Evolutionary conservation across 2,113 vertebrate species (phyloP).

Genomic region (Aleadryas rufinucha): DNA sequence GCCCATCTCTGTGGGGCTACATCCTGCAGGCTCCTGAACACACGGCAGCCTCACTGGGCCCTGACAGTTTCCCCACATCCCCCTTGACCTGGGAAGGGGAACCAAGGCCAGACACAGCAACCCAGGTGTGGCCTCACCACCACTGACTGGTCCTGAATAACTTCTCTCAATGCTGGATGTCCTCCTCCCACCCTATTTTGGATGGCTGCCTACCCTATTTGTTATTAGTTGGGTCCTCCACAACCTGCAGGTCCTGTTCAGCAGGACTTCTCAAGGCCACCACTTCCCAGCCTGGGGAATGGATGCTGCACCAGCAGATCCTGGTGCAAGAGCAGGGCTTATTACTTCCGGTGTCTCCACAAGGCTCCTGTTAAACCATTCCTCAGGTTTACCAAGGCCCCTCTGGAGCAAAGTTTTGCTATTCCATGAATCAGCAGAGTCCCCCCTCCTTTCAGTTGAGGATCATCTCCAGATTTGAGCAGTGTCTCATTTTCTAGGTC

Average conservation of each 20-base stretch:
- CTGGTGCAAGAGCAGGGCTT: neutral
- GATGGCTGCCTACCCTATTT: neutral
- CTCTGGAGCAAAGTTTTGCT: neutral
- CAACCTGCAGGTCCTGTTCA: neutral
- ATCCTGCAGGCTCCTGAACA: neutral
- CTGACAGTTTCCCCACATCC: neutral
- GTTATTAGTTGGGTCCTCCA: neutral
- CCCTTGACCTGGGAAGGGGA: neutral
- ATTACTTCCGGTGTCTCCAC: neutral
- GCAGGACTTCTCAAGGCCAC: neutral
- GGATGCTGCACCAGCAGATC: neutral
- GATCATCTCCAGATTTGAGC: neutral
- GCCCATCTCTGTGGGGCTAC: neutral
- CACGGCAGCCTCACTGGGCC: neutral
- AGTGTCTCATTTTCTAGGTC: neutral
- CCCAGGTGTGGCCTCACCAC: neutral
- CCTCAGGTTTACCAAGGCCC: neutral
- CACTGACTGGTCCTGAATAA: rapidly evolving
- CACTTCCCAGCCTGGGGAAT: neutral
- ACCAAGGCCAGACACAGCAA: rapidly evolving
- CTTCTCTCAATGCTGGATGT: neutral
- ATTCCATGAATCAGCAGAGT: neutral
- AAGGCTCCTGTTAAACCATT: neutral
- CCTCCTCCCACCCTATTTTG: neutral
- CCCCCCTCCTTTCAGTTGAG: neutral